Conservation (phyloP, 1,140 invertebrate species). For the Hetaerina americana region DNA sequence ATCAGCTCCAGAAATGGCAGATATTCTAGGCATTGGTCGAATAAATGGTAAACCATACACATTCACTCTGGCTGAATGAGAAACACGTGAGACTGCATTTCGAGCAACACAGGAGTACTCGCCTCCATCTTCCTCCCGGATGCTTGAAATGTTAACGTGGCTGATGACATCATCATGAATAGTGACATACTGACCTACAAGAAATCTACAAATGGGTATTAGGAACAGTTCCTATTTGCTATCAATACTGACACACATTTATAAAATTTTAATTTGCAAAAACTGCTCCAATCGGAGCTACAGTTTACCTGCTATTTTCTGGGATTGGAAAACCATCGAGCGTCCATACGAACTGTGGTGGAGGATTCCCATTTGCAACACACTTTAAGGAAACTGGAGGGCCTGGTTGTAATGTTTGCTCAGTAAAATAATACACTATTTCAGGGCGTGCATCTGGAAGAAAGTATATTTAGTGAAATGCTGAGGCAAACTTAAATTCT, state of each 20-base stretch:
- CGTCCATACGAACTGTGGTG: slow-evolving; percentile 77
- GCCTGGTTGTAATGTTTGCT: slow-evolving; percentile 77
- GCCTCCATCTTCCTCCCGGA: slow-evolving; percentile 81
- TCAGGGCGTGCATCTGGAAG: slow-evolving; percentile 70
- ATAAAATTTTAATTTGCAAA: too few relatives aligned
- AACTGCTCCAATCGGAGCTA: too few relatives aligned
- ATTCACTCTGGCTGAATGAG: slow-evolving; percentile 74
- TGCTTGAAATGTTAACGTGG: slow-evolving; percentile 82
- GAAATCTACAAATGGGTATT: slow-evolving; percentile 42
- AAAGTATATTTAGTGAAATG: too few relatives aligned
- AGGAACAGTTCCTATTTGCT: neutral
- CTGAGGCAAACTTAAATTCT: too few relatives aligned
- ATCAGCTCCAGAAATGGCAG: slow-evolving; percentile 73
- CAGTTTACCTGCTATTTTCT: slow-evolving; percentile 40
- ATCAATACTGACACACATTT: too few relatives aligned
- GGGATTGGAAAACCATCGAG: slow-evolving; percentile 75
- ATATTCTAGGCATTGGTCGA: slow-evolving; percentile 78
- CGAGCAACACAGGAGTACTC: slow-evolving; percentile 77
- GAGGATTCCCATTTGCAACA: slow-evolving; percentile 79
- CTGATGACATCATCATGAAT: slow-evolving; percentile 85
- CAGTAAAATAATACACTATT: slow-evolving; percentile 76
- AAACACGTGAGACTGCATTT: slow-evolving; percentile 61
- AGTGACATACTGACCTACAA: slow-evolving; percentile 82
- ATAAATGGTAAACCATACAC: slow-evolving; percentile 83
- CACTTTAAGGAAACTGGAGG: slow-evolving; percentile 80